A percentile compares a stretch with the other conserved stretches of the same genome.
These are phyloP conservation scores for Aleiodes sp. DNA, from an alignment of 1,140 invertebrate genomes.

Conservation along the genomic window DNA sequence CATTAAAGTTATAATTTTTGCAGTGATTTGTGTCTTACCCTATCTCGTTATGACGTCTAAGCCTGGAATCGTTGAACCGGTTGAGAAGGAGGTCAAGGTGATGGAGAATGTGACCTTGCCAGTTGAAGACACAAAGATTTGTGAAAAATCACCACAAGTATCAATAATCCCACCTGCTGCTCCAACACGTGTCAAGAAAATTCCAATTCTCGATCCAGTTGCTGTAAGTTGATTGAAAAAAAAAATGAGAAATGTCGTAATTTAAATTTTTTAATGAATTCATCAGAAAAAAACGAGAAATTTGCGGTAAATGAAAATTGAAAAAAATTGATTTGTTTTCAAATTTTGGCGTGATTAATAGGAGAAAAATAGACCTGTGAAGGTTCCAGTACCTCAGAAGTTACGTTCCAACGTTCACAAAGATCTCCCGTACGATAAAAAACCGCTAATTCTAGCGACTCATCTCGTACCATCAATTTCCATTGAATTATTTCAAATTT, in stretches of 20 bases:
- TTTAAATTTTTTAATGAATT: no score
- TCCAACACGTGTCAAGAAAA: conserved; percentile 26
- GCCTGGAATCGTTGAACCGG: not conserved
- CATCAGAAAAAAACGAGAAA: no score
- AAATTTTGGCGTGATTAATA: no score
- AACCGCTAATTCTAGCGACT: conserved; percentile 61
- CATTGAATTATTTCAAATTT: conserved; percentile 64
- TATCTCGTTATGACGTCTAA: conserved; percentile 8
- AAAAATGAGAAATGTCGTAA: not conserved
- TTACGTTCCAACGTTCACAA: not conserved
- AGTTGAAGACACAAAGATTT: not conserved
- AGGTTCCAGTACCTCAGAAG: conserved; percentile 38
- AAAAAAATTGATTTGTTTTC: not conserved
- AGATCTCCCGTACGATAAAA: conserved; percentile 31
- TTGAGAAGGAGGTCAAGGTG: conserved; percentile 31
- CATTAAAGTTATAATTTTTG: not conserved
- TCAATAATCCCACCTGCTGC: not conserved
- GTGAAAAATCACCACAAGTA: not conserved
- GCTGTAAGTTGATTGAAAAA: conserved; percentile 10
- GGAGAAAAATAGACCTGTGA: conserved; percentile 27
- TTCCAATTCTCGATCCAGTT: conserved; percentile 36
- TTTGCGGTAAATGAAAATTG: no score
- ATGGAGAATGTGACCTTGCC: not conserved
- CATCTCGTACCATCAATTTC: conserved; percentile 68
- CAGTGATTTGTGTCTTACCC: not conserved